Evolutionary conservation across 2,888 invertebrate species (phyloP).

Genomic region (Chrysomela aeneicollis): DNA sequence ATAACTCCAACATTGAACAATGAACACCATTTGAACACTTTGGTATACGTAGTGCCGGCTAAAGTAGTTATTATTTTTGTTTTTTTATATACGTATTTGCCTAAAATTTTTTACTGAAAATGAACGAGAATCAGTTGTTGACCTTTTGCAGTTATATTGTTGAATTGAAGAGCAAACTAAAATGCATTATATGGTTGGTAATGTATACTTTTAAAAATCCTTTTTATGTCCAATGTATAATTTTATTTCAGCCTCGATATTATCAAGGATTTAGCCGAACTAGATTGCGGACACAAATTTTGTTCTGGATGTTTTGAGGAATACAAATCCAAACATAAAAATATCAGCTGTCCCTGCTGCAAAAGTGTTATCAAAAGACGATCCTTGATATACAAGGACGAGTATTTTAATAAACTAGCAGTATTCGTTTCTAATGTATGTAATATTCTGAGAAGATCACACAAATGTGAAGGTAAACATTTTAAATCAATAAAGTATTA

Average conservation of each 20-base stretch:
- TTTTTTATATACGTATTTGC: too few species aligned
- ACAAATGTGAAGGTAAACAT: slow-evolving; percentile 16
- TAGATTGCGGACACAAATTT: slow-evolving; percentile 35
- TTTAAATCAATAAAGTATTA: too few species aligned
- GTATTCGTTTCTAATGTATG: slow-evolving; percentile 26
- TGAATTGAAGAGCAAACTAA: slow-evolving; percentile 19
- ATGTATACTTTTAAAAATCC: background rate
- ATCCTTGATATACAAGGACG: slow-evolving; percentile 27
- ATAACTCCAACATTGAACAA: too few species aligned
- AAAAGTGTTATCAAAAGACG: slow-evolving; percentile 28
- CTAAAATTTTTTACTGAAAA: background rate
- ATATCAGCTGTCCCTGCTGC: slow-evolving; percentile 31
- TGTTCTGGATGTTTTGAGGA: slow-evolving; percentile 27
- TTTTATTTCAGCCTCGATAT: slow-evolving; percentile 33
- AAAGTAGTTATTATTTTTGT: too few species aligned
- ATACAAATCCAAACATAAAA: slow-evolving; percentile 26
- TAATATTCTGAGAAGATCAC: slow-evolving; percentile 15
- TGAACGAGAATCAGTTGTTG: slow-evolving; percentile 14
- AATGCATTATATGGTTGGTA: slow-evolving; percentile 26
- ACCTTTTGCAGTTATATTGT: slow-evolving; percentile 12
- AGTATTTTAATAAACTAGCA: slow-evolving; percentile 25
- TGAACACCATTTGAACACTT: too few species aligned
- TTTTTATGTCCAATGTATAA: slow-evolving; percentile 4
- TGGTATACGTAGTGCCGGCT: too few species aligned
- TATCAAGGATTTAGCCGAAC: slow-evolving; percentile 28